phyloP scores from a whole-genome alignment of 2,797 vertebrate genomes.

The Poeciliopsis turneri region DNA sequence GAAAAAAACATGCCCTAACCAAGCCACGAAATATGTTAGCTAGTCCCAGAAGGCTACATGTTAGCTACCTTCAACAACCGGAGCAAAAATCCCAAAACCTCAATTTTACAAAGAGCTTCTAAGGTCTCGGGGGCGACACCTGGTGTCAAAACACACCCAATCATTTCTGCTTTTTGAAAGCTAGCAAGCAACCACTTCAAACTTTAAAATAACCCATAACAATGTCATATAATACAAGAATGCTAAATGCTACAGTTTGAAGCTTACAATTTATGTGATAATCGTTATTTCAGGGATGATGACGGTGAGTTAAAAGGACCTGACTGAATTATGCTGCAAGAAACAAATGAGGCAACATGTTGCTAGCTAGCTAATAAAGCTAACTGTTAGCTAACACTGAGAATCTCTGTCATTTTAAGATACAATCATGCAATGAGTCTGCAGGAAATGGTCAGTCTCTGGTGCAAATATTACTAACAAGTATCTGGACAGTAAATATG shows the following conservation, averaged over 20 bases:
- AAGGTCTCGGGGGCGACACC: neutral
- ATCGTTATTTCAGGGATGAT: neutral
- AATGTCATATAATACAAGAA: neutral
- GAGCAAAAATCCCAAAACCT: neutral
- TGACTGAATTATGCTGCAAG: neutral
- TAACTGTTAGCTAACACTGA: neutral
- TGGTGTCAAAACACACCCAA: neutral
- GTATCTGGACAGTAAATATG: neutral
- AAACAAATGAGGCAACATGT: neutral
- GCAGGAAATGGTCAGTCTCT: neutral
- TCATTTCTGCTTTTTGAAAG: neutral
- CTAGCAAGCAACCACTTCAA: neutral
- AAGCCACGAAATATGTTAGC: neutral
- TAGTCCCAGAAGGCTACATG: neutral
- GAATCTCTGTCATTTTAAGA: neutral
- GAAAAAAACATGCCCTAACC: neutral
- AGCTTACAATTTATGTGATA: neutral
- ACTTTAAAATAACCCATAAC: neutral
- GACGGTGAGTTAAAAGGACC: neutral
- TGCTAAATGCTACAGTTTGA: neutral
- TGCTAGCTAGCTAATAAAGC: neutral
- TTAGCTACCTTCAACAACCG: neutral
- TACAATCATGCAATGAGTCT: neutral
- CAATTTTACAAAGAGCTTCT: neutral
- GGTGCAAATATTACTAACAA: neutral